Base-by-base conservation (phyloP, 2,113 vertebrate species). In the Aptenodytes forsteri region DNA sequence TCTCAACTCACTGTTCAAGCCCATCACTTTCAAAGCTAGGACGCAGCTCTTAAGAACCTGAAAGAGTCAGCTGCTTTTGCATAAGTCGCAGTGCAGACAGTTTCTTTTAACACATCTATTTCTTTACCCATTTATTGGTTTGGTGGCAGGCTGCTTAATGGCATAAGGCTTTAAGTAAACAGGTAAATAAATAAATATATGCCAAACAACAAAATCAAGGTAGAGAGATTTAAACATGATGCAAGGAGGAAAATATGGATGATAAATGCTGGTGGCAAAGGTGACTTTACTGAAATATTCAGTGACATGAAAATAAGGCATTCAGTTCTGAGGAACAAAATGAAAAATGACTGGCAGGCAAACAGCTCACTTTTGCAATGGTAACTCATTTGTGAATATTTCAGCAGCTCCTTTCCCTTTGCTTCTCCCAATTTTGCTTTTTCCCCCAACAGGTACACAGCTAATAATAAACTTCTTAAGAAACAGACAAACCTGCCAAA, bases 151-250 rank as follows among this genome's bases (percentile, higher is more conserved):
- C 46, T 83, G 78, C 50, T 90, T 76, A 93, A 93, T 25, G n/a
- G 84, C 81, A 94, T 50, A 52, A 56, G 40, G 30, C 58, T 91
- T 75, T 58, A 84, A 75, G 81, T 82, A 92, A 96, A 91, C 70
- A 89, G 82, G 40, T 61, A 96, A 92, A 93, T 89, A 97, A 94
- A 95, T 77, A 95, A 94, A 93, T 87, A 89, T 21, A 84, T 40
- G 15, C 40, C 83, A 65, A 80, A 85, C 59, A 93, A 72, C 23
- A 69, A 87, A 95, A 79, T 72, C 52, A 76, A 87, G 61, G 66
- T 18, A 65, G 66, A 82, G 54, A 44, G 25, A 91, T 87, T 92
- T 87, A 92, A 95, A 79, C 34, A 46, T 2, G 62, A 87, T 84
- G 83, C 38, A 89, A 81, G 32, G 40, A 66, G 12, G 55, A 50